Base-by-base conservation (phyloP, 2,888 invertebrate species). In the Stenolophus ochropezus region DNA sequence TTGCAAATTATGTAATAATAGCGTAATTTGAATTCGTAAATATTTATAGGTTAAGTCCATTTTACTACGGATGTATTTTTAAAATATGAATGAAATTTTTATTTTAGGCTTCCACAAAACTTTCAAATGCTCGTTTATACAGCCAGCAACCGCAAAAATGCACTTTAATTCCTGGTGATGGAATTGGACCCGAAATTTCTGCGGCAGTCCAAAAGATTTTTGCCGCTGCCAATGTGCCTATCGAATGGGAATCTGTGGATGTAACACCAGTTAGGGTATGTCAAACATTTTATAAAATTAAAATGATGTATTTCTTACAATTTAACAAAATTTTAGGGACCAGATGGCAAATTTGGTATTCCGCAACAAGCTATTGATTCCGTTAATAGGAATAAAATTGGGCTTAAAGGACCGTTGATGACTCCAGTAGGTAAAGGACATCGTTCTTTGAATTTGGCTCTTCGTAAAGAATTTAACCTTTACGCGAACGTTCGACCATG, bases 341-440 rank as follows among this genome's bases (percentile, higher is more conserved):
- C 98, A 21, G 99, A 99, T 91, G 99, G 99, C 79, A 96, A 94
- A 90, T 98, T 98, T 89, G 97, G 97, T 83, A 98, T 99, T 85
- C 99, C 99, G 1, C 97, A 96, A 90, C 94, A 94, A 83, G 99
- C 98, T 81, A 98, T 99, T 86, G 98, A 99, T 89, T 98, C 99
- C 0, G 97, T 99, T 75, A 98, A 98, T 89, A 94, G 93, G 86
- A 97, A 99, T 90, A 96, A 97, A 91, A 95, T 99, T 85, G 99
- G 99, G 74, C 92, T 99, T 20, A 99, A 99, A 91, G 99, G 99
- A 16, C 99, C 99, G 0, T 91, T 99, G 81, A 99, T 98, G 94
- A 99, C 99, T 8, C 99, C 99, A 0, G 94, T 99, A 56, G 99
- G 99, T 81, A 99, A 99, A 90, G 99, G 99, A 42, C 99, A 99